Evolutionary conservation across 2,888 invertebrate genomes (phyloP).

Genomic region (Lepidocyrtinus sp.): DNA sequence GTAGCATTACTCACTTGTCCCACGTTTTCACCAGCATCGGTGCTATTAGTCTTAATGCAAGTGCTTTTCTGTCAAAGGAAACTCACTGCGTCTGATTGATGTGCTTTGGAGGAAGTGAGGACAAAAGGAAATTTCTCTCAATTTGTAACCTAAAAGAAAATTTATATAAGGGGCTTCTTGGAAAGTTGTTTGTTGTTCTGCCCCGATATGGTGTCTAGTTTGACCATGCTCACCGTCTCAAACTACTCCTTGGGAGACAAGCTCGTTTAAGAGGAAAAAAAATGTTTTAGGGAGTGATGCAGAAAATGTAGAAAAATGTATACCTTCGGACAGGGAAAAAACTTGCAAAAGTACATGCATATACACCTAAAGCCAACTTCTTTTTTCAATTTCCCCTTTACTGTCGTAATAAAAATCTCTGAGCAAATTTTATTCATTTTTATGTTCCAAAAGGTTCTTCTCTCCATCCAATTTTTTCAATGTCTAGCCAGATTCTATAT

Average conservation of each 20-base stretch:
- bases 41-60: conserved; percentile 27
- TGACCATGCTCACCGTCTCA: too few species aligned
- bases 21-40: neutral
- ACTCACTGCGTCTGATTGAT: conserved; percentile 57
- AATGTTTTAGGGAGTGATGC: neutral
- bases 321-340: neutral
- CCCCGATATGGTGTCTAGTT: too few species aligned
- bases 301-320: neutral
- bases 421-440: conserved; percentile 37
- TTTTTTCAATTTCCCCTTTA: conserved; percentile 43
- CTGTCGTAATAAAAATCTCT: conserved; percentile 48
- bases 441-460: conserved; percentile 20
- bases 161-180: too few species aligned
- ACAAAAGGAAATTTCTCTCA: conserved; percentile 61
- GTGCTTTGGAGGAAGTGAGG: conserved; percentile 55
- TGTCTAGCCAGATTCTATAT: neutral
- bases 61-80: conserved; percentile 52
- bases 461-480: neutral
- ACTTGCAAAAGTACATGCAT: neutral
- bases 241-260: too few species aligned
- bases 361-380: neutral
- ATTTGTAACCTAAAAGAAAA: conserved; percentile 62
- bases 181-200: too few species aligned
- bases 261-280: too few species aligned
- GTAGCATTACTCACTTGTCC: conserved; percentile 1